These are phyloP conservation scores for Napeogenes inachia DNA, from an alignment of 2,888 invertebrate species.

Conservation along the genomic window DNA sequence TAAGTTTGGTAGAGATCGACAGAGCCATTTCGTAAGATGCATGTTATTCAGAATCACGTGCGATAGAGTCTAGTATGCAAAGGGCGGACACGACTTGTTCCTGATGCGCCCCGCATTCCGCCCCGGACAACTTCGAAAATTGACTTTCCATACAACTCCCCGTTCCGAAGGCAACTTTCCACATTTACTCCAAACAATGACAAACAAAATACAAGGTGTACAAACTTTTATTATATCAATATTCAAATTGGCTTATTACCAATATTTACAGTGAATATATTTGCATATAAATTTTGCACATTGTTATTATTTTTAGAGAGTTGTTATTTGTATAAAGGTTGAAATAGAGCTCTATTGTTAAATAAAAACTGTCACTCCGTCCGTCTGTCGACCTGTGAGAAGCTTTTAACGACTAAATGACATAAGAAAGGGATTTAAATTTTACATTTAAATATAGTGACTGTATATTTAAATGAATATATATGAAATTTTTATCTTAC, in stretches of 20 bases:
- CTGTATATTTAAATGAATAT: too few species aligned
- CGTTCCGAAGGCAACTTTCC: slow-evolving; percentile 55
- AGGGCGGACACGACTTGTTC: slow-evolving; percentile 39
- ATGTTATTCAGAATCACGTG: slow-evolving; percentile 40
- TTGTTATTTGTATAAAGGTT: too few species aligned
- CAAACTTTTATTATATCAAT: slow-evolving; percentile 31
- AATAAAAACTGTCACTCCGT: too few species aligned
- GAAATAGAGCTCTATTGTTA: too few species aligned
- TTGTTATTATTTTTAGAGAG: too few species aligned
- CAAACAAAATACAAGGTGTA: slow-evolving; percentile 31
- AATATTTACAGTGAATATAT: background rate
- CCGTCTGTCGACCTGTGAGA: too few species aligned
- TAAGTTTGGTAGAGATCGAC: slow-evolving; percentile 19
- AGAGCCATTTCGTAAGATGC: slow-evolving; percentile 25
- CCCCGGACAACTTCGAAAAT: slow-evolving; percentile 62
- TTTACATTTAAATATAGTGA: too few species aligned
- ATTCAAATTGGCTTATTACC: slow-evolving; percentile 26
- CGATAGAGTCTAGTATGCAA: slow-evolving; percentile 51
- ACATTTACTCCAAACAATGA: slow-evolving; percentile 48
- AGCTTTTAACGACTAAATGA: too few species aligned
- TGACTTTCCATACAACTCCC: slow-evolving; percentile 66
- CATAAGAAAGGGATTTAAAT: too few species aligned
- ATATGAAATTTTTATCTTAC: too few species aligned
- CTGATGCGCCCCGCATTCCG: slow-evolving; percentile 47
- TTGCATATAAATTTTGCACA: background rate